These are phyloP conservation scores for Gymnorhina tibicen DNA, from an alignment of 2,113 vertebrate species.

Conservation along the genomic window DNA sequence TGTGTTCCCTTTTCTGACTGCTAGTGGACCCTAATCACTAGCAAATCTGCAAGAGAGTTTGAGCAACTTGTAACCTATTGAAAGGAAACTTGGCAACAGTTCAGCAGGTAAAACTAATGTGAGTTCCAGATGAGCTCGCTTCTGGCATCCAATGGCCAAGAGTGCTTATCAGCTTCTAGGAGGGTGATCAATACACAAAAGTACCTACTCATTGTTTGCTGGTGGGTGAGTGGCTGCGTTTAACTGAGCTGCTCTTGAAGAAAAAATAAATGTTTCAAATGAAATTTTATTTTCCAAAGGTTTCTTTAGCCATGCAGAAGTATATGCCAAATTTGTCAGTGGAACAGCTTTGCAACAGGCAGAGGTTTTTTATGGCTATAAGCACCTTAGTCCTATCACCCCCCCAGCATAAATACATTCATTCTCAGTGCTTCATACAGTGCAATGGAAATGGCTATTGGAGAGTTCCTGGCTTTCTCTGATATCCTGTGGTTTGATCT, in stretches of 20 bases:
- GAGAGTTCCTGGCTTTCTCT: not conserved
- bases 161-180: not conserved
- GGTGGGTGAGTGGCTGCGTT: not conserved
- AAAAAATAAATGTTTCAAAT: not conserved
- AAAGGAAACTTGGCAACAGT: not conserved
- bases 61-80: not conserved
- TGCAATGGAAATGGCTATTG: not conserved
- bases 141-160: not conserved
- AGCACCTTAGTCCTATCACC: not conserved
- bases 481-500: not conserved
- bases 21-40: not conserved
- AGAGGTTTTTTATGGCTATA: not conserved
- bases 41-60: not conserved
- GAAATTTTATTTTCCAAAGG: not conserved
- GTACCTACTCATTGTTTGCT: not conserved
- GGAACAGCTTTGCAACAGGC: not conserved
- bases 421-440: not conserved
- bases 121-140: not conserved
- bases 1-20: not conserved
- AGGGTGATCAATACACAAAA: not conserved
- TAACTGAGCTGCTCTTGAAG: not conserved
- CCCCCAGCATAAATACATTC: not conserved
- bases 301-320: not conserved
- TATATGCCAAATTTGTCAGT: not conserved
- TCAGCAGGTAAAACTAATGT: not conserved